Percentiles rank a stretch among this genome's conserved stretches.
Conservation (phyloP, 2,113 vertebrate species). For the Catharus fuscescens region DNA sequence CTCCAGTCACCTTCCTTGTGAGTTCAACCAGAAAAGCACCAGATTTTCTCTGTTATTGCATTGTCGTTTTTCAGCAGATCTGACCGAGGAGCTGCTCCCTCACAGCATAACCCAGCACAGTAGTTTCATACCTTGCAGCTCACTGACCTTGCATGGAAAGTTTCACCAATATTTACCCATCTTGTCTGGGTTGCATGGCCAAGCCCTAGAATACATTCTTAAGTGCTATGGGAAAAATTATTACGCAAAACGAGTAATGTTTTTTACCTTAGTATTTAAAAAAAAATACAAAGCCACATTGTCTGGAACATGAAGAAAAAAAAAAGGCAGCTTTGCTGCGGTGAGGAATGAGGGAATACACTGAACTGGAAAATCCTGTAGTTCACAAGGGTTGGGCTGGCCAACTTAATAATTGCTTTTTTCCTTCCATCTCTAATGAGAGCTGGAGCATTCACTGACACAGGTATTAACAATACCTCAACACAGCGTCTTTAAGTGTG, state of each 20-base stretch:
- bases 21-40: background rate
- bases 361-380: slow-evolving; percentile 58
- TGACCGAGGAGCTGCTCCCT: background rate
- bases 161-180: background rate
- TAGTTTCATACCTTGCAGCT: background rate
- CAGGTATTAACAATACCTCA: background rate
- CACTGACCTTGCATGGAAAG: background rate
- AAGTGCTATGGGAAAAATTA: background rate
- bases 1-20: background rate
- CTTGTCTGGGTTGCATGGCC: background rate
- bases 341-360: background rate
- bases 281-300: background rate
- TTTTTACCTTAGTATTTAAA: background rate
- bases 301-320: background rate
- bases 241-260: background rate
- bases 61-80: background rate
- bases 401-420: slow-evolving; percentile 10
- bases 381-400: background rate
- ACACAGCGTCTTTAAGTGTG: background rate
- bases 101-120: background rate
- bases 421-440: slow-evolving; percentile 34
- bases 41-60: background rate
- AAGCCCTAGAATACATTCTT: background rate
- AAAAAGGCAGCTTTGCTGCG: background rate
- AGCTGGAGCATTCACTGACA: background rate